Evolutionary conservation across 1,140 invertebrate genomes (phyloP), one percentile per base, ranked within the genome.

Genomic region (Bemisia tabaci): DNA sequence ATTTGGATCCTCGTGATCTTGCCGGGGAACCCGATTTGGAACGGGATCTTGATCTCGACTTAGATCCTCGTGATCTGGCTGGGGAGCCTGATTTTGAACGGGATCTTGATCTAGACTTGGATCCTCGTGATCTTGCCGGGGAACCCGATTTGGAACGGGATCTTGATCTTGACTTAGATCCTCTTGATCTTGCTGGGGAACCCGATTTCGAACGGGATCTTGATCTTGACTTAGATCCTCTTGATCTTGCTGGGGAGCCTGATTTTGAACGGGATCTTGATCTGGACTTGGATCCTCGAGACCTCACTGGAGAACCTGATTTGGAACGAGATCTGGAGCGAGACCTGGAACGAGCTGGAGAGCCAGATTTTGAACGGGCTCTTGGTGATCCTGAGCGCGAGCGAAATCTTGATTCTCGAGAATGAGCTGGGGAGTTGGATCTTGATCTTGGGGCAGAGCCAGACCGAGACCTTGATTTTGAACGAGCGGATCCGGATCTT

Each of bases 281-380:
- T n/a, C 71, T 70, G 62, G 67, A 67, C 58, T 71, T 69, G 21
- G 39, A 59, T 63, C 66, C 70, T 25, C 65, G 61, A 17, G 66
- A 65, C 11, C 48, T 63, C 22, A 65, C 27, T 58, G 62, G 62
- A 33, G 68, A 68, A 12, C 22, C n/a, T 12, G 68, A 69, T 59
- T 62, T 65, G 24, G 72, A 68, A 25, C 69, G 63, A 25, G 73
- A 71, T 59, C 25, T 67, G 25, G 33, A 68, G 11, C 59, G 59
- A 27, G 64, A 60, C 22, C 59, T 21, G n/a, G 70, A 70, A 26
- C 60, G 60, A 2, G 70, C 63, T 12, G 67, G 27, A 12, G 71
- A 71, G 59, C 26, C 60, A 1, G 67, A 64, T 59, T 65, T 68
- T 2, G 67, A 63, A 12, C 59, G 22, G 59, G 73, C 70, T 59